These are phyloP conservation scores for Leptinotarsa texana DNA, from an alignment of 1,140 invertebrate species.

Conservation along the genomic window DNA sequence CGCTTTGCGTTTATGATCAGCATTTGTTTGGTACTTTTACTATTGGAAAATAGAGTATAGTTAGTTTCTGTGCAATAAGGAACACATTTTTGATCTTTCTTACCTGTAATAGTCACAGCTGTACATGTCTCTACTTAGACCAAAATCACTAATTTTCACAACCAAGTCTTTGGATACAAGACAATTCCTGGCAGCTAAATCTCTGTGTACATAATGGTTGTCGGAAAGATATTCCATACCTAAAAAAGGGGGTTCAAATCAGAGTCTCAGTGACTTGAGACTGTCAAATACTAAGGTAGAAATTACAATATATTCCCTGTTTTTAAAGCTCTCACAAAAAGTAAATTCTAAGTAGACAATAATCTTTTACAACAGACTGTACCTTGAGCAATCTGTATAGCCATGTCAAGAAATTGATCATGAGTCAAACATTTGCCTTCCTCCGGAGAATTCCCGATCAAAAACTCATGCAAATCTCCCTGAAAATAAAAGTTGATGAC, in stretches of 20 bases:
- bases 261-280: too few relatives aligned
- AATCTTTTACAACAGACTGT: conserved; percentile 6
- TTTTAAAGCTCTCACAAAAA: too few relatives aligned
- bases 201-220: conserved; percentile 96
- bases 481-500: conserved; percentile 53
- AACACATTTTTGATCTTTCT: neutral
- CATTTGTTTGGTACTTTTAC: neutral
- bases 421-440: conserved; percentile 76
- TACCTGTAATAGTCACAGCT: conserved; percentile 79
- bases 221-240: conserved; percentile 95
- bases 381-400: conserved; percentile 89
- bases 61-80: too few relatives aligned
- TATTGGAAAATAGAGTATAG: too few relatives aligned
- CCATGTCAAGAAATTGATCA: conserved; percentile 80
- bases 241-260: conserved; percentile 34
- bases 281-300: neutral
- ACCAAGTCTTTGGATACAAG: conserved; percentile 90
- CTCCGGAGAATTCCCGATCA: conserved; percentile 86
- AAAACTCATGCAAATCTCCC: conserved; percentile 93
- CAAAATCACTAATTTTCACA: conserved; percentile 97
- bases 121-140: conserved; percentile 90
- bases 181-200: conserved; percentile 95
- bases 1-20: neutral
- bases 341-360: conserved; percentile 9
- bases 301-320: conserved; percentile 22